Base-by-base conservation (phyloP, 2,888 invertebrate species). In the Leucozona laternaria region DNA sequence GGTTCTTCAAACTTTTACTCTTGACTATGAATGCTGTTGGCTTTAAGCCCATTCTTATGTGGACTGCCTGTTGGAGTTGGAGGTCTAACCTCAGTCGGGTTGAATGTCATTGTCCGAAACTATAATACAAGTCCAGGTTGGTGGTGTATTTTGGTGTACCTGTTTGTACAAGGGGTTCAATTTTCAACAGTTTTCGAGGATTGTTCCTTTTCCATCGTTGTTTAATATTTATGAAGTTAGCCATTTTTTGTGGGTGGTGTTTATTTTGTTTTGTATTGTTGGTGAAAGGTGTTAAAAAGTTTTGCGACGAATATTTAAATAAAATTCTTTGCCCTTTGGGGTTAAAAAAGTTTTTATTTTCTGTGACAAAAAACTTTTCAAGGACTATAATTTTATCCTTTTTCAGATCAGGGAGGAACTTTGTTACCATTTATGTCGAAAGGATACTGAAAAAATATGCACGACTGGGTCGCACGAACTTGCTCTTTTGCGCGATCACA, bases 51-150 rank as follows among this genome's bases (percentile, higher is more conserved):
- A 20, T 58, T 20, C 15, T 58, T 58, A 4, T 45, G 60, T 11
- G 31, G n/a, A 2, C n/a, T 48, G 60, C 8, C 15, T 64, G 70
- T 15, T 48, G 28, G 72, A n/a, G 70, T 15, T 48, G 28, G 72
- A n/a, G 60, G 77, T 80, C 77, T 73, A 82, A 81, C 78, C 73
- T 79, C 71, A 71, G 60, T 37, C 64, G 70, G 81, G 73, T 58
- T 81, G 64, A 81, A 75, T 81, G 81, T 79, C 86, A 86, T 62
- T 78, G 73, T 11, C 86, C 75, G 58, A 70, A 55, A 60, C 62
- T 31, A 64, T 34, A 8, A 50, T 22, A 68, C 34, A 53, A 68
- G 53, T 17, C 11, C 10, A 34, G 13, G 20, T 22, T 13, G 17
- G 37, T 11, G 28, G 13, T 20, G 20, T 15, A 1, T 13, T 34